These are phyloP conservation scores for Telenomus remus DNA, from an alignment of 1,140 invertebrate species.

Conservation along the genomic window DNA sequence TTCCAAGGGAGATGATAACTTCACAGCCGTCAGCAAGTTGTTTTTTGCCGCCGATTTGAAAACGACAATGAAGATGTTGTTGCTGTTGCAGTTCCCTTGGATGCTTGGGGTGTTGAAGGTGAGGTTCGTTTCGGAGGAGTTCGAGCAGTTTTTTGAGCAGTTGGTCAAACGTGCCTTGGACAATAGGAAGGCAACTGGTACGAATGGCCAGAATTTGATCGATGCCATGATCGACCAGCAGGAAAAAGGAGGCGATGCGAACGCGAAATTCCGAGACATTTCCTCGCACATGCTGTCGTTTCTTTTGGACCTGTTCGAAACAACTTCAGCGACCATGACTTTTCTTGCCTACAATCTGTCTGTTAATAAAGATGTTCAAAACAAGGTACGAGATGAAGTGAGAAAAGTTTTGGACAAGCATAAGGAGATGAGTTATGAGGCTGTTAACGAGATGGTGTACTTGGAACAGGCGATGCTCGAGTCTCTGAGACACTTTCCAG, in stretches of 20 bases:
- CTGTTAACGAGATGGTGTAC: conserved; percentile 52
- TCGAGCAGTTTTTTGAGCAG: conserved; percentile 4
- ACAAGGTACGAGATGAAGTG: too few relatives aligned
- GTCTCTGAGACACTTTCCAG: conserved; percentile 29
- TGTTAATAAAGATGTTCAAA: conserved; percentile 20
- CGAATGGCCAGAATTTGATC: conserved; percentile 7
- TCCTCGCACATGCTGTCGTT: conserved; percentile 22
- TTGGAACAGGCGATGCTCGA: conserved; percentile 52
- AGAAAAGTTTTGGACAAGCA: too few relatives aligned
- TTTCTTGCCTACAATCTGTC: conserved; percentile 18
- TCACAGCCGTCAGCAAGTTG: neutral
- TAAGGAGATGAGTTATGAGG: conserved; percentile 30
- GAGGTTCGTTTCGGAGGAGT: conserved; percentile 2
- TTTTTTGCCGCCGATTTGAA: neutral
- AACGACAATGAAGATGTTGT: neutral
- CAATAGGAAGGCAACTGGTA: conserved; percentile 1
- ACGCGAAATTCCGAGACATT: neutral
- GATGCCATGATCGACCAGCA: conserved; percentile 24
- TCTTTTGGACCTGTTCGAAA: conserved; percentile 41
- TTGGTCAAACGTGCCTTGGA: conserved; percentile 1
- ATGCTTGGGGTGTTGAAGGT: neutral
- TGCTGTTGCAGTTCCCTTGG: too few relatives aligned
- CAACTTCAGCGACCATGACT: conserved; percentile 6
- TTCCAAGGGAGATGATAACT: neutral
- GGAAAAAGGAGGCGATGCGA: conserved; percentile 1